phyloP scores from a whole-genome alignment of 2,888 invertebrate species.

The Nowickia ferox region DNA sequence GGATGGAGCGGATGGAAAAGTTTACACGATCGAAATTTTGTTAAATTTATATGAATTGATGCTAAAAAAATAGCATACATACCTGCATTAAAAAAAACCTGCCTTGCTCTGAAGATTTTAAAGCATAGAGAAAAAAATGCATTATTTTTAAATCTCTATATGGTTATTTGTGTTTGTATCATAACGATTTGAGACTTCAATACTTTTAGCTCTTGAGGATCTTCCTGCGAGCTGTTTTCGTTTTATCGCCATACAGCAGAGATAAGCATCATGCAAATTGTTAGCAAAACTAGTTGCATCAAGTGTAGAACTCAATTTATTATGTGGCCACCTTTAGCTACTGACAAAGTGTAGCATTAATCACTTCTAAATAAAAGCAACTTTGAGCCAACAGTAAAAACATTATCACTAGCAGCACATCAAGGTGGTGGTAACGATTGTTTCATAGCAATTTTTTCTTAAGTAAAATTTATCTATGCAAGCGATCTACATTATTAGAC shows the following conservation, averaged over 20 bases:
- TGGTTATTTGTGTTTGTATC: too few species aligned
- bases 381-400: not conserved
- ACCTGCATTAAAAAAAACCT: too few species aligned
- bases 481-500: conserved; percentile 56
- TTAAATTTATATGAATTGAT: too few species aligned
- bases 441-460: conserved; percentile 46
- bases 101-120: too few species aligned
- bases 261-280: conserved; percentile 44
- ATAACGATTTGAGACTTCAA: too few species aligned
- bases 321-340: conserved; percentile 45
- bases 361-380: conserved; percentile 53
- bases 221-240: too few species aligned
- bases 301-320: conserved; percentile 36
- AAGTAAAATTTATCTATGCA: conserved; percentile 65
- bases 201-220: too few species aligned
- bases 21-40: too few species aligned
- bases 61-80: too few species aligned
- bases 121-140: too few species aligned
- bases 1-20: too few species aligned
- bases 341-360: conserved; percentile 59
- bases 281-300: conserved; percentile 29
- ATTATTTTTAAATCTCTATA: too few species aligned
- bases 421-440: conserved; percentile 46
- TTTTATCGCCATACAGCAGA: conserved; percentile 16
- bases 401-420: conserved; percentile 39